A percentile compares a stretch with the other conserved stretches of the same genome.
Conservation (phyloP, 2,113 vertebrate species). For the Leptosomus discolor region DNA sequence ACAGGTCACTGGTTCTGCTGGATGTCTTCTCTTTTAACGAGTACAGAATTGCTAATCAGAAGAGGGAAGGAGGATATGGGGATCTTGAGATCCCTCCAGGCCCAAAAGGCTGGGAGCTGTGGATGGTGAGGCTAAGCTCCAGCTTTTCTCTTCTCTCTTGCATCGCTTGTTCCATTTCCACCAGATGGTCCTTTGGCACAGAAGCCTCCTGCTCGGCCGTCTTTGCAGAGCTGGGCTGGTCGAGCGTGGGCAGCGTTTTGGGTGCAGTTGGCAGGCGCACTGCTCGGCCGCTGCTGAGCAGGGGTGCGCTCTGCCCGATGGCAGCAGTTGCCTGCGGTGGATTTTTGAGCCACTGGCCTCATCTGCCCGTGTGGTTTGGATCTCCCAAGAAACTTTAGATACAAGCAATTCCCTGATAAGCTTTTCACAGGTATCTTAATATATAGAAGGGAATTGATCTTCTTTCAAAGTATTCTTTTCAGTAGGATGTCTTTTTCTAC, state of each 20-base stretch:
- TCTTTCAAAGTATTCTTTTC: not conserved
- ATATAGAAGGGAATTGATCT: not conserved
- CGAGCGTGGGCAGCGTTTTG: fast-evolving
- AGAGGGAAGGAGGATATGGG: not conserved
- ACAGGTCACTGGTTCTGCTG: not conserved
- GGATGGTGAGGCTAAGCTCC: not conserved
- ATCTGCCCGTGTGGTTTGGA: not conserved
- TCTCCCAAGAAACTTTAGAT: not conserved
- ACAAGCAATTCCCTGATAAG: not conserved
- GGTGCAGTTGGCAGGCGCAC: not conserved
- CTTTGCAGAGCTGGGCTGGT: not conserved
- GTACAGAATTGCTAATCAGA: not conserved
- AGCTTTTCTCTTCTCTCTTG: not conserved
- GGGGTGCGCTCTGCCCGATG: not conserved
- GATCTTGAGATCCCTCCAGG: not conserved
- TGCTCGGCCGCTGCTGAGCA: not conserved
- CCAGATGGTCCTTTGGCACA: not conserved
- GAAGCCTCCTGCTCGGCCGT: not conserved
- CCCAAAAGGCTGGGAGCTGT: not conserved
- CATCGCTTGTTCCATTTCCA: not conserved
- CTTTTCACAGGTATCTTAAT: not conserved
- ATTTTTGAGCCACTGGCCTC: not conserved
- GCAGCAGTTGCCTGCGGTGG: not conserved
- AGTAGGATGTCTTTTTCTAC: not conserved
- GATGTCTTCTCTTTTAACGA: not conserved